Evolutionary conservation across 2,888 invertebrate genomes (phyloP).

Genomic region (Ectemnius continuus): DNA sequence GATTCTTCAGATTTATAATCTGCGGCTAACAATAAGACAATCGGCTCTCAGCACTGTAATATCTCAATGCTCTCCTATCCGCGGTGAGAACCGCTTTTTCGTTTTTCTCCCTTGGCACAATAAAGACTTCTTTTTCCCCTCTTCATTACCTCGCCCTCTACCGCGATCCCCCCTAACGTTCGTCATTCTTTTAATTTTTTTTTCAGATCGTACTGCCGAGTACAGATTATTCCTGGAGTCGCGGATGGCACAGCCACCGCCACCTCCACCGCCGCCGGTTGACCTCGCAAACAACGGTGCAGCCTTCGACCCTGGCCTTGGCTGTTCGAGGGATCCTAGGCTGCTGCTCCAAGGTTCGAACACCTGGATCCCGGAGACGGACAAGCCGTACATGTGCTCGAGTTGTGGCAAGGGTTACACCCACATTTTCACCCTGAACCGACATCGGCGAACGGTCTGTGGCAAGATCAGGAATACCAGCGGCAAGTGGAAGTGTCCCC

Average conservation of each 20-base stretch:
- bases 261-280: not conserved
- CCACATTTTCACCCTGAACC: slow-evolving; percentile 59
- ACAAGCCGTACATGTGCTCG: slow-evolving; percentile 60
- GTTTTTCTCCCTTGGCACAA: slow-evolving; percentile 5
- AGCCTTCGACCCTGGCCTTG: slow-evolving; percentile 9
- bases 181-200: slow-evolving; percentile 39
- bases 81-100: slow-evolving; percentile 5
- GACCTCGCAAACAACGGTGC: slow-evolving; percentile 18
- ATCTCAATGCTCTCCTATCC: not conserved
- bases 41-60: not conserved
- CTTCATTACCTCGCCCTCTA: not conserved
- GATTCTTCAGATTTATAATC: too few species aligned
- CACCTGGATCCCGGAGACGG: slow-evolving; percentile 44
- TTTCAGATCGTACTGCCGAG: slow-evolving; percentile 36
- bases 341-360: slow-evolving; percentile 18
- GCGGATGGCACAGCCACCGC: not conserved
- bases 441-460: slow-evolving; percentile 61
- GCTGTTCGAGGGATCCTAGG: slow-evolving; percentile 3
- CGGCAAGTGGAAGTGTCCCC: slow-evolving; percentile 61
- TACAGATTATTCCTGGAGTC: slow-evolving; percentile 25
- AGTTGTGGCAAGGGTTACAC: slow-evolving; percentile 60
- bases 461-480: slow-evolving; percentile 52
- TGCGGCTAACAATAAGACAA: too few species aligned
- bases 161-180: slow-evolving; percentile 26
- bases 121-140: not conserved